A percentile compares a stretch with the other conserved stretches of the same genome.
Evolutionary conservation across 2,113 vertebrate genomes (phyloP).

Genomic region (Cichladusa arquata): DNA sequence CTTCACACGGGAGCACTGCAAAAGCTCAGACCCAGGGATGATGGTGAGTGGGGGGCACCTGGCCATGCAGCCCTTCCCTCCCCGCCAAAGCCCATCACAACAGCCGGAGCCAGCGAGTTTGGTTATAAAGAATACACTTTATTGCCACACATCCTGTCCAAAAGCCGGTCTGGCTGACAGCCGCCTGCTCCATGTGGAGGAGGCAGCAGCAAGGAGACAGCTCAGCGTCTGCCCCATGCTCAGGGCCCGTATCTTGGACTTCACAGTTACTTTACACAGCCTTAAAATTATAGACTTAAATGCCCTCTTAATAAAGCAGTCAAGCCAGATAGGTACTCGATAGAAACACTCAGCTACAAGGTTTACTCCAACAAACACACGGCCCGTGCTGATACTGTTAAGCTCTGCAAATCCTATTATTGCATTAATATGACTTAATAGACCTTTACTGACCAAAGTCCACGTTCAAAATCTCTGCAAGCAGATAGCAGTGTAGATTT

Average conservation of each 20-base stretch:
- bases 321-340: neutral
- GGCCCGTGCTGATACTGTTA: neutral
- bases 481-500: neutral
- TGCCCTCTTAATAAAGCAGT: neutral
- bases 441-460: constrained; percentile 44
- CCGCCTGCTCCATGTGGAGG: rapidly evolving
- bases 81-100: neutral
- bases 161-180: neutral
- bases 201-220: neutral
- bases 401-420: constrained; percentile 10
- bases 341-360: neutral
- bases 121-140: constrained; percentile 18
- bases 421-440: constrained; percentile 6
- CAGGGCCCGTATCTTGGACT: neutral
- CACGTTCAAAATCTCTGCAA: neutral
- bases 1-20: rapidly evolving
- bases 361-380: neutral
- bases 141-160: constrained; percentile 4
- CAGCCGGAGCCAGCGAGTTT: neutral
- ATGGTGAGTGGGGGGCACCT: neutral
- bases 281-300: neutral
- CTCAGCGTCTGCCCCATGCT: rapidly evolving
- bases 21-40: neutral
- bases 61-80: neutral
- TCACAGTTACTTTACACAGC: constrained; percentile 54